Evolutionary conservation across 2,888 invertebrate genomes (phyloP), one percentile per base, ranked within the genome.

Genomic region (Ypsolopha scabrella): DNA sequence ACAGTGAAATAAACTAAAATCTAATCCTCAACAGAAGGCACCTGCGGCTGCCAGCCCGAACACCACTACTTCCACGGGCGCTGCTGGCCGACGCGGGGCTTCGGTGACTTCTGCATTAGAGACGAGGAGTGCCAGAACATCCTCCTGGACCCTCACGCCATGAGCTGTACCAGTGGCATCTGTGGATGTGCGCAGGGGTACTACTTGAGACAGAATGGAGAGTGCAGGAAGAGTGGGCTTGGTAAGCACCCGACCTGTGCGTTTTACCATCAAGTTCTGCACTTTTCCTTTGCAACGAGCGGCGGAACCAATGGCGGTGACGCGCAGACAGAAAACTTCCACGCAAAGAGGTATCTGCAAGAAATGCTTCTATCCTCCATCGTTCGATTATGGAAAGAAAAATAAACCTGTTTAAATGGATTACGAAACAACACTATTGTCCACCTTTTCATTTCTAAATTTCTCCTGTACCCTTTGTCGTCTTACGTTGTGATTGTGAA

Each of bases 31-130:
- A 1, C 60, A 67, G 69, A 54, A 52, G 81, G 78, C 0, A 53
- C 49, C 7, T 87, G 87, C 53, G 53, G 35, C 50, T 87, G 87
- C 41, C 66, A 63, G 7, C 46, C 63, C 0, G 73, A 70, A 0
- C 59, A 64, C 58, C 80, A 83, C 54, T 87, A 76, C 65, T 69
- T 75, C 61, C 55, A 55, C 1, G 83, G 85, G 0, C 70, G 86
- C 0, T 87, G 87, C 54, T 86, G 87, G 87, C 58, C 53, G 0
- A 57, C 69, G 0, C 41, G 52, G 0, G 65, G 60, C 11, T 71
- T 61, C 43, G 80, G 77, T 0, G 65, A 59, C 0, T 0, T 57
- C 0, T 87, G 87, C 47, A 44, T 57, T 1, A 53, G 60, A 0
- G 57, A 70, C n/a, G 77, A 78, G 38, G 70, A 87, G 53, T 87